Evolutionary conservation across 2,888 invertebrate genomes (phyloP), one percentile per base, ranked within the genome.

Genomic region (Marronus borbonicus): DNA sequence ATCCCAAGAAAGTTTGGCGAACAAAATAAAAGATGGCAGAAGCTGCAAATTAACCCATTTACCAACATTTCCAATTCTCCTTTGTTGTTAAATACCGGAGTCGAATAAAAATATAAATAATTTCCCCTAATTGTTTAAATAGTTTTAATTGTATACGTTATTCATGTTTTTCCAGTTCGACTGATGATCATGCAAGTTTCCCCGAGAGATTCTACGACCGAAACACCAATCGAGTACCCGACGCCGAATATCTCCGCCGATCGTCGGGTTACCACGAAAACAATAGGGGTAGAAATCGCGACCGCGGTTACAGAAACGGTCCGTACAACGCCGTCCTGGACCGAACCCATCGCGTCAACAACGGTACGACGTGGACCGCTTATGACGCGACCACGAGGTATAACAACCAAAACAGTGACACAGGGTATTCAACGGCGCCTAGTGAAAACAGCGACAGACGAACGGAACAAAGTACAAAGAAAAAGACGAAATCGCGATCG

Each of bases 141-240:
- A 44, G 7, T 44, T 7, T 44, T 12, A 12, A 44, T 44, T 55
- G 17, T 55, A 7, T 55, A 55, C 55, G 2, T 17, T 55, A 55
- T 7, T 55, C 14, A 14, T 5, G 14, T 17, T 55, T 55, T 55
- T 55, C 3, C 64, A 91, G 91, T 86, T 89, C 90, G 81, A 86
- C 89, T 78, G 91, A 91, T 83, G 91, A 91, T 84, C 90, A 90
- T 84, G 87, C 87, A 81, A 87, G 87, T 82, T 90, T 90, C 85
- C 83, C 84, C 82, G 91, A 90, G 81, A 89, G 91, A 82, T 91
- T 91, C 86, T 91, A 91, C 87, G 91, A 91, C 80, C 88, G 90
- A 81, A 85, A 86, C 82, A 85, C 84, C 80, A 85, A 84, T 79
- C 81, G 85, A 79, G 85, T 84, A 80, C 80, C 83, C 68, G 85